phyloP scores from a whole-genome alignment of 1,140 invertebrate genomes.

The Teleopsis dalmanni region DNA sequence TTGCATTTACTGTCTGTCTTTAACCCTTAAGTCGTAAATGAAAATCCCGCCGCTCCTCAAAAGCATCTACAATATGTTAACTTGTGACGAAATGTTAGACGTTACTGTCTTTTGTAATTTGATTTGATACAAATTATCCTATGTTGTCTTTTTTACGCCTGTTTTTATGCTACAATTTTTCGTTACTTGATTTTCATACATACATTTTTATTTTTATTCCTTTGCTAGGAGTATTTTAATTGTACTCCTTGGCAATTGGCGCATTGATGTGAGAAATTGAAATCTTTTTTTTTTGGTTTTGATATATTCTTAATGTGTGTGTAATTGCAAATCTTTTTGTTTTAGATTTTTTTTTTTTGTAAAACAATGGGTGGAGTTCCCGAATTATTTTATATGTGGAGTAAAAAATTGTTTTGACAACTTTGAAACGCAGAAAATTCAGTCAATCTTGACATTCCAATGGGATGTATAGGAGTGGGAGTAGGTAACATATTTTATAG shows the following conservation, averaged over 20 bases:
- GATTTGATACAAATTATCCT: conserved; percentile 7
- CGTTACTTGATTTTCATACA: conserved; percentile 2
- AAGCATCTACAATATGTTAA: not conserved
- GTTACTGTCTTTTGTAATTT: conserved; percentile 5
- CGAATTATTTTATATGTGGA: no score
- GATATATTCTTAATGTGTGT: conserved; percentile 27
- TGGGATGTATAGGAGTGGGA: no score
- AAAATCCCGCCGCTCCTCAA: no score
- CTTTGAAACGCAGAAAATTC: no score
- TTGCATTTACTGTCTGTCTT: no score
- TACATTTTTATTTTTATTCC: conserved; percentile 10
- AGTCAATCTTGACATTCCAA: no score
- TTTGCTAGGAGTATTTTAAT: no score
- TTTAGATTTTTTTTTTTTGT: not conserved
- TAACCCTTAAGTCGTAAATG: no score
- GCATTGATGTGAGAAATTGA: conserved; percentile 7
- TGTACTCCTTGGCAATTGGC: no score
- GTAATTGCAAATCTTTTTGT: conserved; percentile 30
- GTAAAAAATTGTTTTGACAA: no score
- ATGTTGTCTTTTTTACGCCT: not conserved
- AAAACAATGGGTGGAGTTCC: no score
- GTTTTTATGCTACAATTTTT: conserved; percentile 1
- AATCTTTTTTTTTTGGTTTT: conserved; percentile 6
- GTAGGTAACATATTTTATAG: no score
- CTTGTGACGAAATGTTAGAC: not conserved